A percentile compares a stretch with the other conserved stretches of the same genome.
Evolutionary conservation across 2,888 invertebrate species (phyloP).

Genomic region (Dorcus hopei): DNA sequence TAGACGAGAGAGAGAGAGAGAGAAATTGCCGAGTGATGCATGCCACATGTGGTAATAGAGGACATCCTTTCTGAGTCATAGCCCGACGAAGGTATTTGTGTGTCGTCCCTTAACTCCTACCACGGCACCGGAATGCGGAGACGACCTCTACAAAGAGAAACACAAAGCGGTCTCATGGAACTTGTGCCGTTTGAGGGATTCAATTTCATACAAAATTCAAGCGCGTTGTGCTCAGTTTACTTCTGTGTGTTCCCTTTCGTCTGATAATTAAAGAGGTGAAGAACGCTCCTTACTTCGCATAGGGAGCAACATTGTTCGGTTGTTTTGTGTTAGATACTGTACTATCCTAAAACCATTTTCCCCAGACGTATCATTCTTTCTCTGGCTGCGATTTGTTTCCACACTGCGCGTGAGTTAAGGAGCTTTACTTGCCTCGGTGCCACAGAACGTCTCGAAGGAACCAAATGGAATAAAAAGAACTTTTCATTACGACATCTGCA

Average conservation of each 20-base stretch:
- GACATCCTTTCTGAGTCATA: conserved; percentile 17
- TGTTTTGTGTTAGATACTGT: conserved; percentile 11
- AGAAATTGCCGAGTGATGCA: conserved; percentile 12
- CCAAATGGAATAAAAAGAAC: conserved; percentile 40
- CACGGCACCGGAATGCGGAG: conserved; percentile 24
- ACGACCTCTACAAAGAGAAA: conserved; percentile 25
- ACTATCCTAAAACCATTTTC: conserved; percentile 18
- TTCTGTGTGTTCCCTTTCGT: conserved; percentile 17
- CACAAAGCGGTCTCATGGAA: conserved; percentile 28
- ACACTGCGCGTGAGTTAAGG: conserved; percentile 28
- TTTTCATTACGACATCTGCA: conserved; percentile 38
- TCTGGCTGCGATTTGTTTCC: conserved; percentile 24
- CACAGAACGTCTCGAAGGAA: conserved; percentile 29
- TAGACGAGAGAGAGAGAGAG: conserved; percentile 13
- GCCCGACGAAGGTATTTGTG: conserved; percentile 27
- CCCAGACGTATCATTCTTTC: conserved; percentile 23
- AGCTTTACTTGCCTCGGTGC: conserved; percentile 27
- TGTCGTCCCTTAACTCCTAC: conserved; percentile 12
- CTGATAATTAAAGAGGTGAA: conserved; percentile 27
- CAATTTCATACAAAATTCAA: conserved; percentile 33
- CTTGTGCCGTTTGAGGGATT: conserved; percentile 29
- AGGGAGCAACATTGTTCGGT: neutral
- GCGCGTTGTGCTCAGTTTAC: conserved; percentile 23
- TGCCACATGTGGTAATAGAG: conserved; percentile 22
- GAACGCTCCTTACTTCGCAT: conserved; percentile 14